phyloP scores from a whole-genome alignment of 1,140 invertebrate genomes.

The Oryzaephilus surinamensis region DNA sequence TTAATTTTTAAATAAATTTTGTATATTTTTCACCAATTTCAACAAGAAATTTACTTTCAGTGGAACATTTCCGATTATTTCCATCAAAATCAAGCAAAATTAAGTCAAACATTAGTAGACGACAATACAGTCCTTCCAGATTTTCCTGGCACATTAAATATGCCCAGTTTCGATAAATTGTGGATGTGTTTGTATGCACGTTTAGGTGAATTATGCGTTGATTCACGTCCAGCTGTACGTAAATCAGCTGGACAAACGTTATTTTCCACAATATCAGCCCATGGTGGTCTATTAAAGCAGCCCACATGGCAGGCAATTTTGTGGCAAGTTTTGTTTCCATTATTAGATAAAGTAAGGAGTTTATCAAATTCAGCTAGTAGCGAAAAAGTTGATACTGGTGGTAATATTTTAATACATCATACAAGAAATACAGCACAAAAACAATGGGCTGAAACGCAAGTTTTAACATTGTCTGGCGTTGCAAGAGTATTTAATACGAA shows the following conservation, averaged over 20 bases:
- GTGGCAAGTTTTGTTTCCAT: conserved; percentile 89
- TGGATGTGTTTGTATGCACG: conserved; percentile 93
- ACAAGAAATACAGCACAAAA: conserved; percentile 98
- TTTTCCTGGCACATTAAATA: conserved; percentile 70
- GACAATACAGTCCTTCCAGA: conserved; percentile 68
- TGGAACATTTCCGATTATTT: conserved; percentile 98
- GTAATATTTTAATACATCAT: conserved; percentile 96
- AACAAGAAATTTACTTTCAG: conserved; percentile 54
- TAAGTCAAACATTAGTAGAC: conserved; percentile 58
- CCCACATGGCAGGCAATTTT: conserved; percentile 84
- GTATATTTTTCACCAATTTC: no score
- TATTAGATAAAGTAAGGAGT: conserved; percentile 84
- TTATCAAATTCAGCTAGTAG: conserved; percentile 86
- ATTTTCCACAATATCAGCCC: conserved; percentile 93
- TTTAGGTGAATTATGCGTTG: conserved; percentile 88
- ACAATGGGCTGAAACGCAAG: conserved; percentile 95
- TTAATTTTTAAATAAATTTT: conserved; percentile 6
- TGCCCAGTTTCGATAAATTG: conserved; percentile 83
- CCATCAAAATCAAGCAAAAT: conserved; percentile 87
- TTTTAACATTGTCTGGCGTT: conserved; percentile 51
- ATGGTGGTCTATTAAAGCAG: conserved; percentile 77
- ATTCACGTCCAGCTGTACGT: conserved; percentile 86
- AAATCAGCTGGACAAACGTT: conserved; percentile 98
- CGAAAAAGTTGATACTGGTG: conserved; percentile 84
- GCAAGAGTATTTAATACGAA: conserved; percentile 78